phyloP scores from a whole-genome alignment of 2,797 vertebrate species.

The Gambusia yucatana region DNA sequence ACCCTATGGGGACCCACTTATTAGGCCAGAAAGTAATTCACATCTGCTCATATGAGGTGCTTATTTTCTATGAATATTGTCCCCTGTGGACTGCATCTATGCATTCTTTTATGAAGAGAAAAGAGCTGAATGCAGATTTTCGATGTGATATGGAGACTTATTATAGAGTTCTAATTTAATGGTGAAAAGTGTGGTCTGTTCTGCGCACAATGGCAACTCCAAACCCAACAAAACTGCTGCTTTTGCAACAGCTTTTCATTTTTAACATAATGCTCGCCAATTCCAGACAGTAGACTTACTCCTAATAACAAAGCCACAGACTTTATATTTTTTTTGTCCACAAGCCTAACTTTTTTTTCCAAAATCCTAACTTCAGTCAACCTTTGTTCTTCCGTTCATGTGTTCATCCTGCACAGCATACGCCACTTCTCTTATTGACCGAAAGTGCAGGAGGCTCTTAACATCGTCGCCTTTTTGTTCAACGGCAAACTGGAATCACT shows the following conservation, averaged over 20 bases:
- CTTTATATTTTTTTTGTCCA: neutral
- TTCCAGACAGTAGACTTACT: neutral
- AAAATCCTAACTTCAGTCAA: neutral
- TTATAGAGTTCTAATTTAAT: slow-evolving; percentile 11
- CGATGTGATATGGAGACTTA: neutral
- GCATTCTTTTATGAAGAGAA: slow-evolving; percentile 22
- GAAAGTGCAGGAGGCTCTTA: slow-evolving; percentile 31
- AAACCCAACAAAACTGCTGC: neutral
- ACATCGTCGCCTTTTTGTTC: slow-evolving; percentile 33
- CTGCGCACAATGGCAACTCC: neutral
- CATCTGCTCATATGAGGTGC: slow-evolving; percentile 41
- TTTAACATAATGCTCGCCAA: neutral
- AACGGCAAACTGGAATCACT: slow-evolving; percentile 38
- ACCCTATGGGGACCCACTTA: slow-evolving; percentile 33
- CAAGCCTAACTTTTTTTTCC: too few species aligned
- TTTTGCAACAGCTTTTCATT: neutral
- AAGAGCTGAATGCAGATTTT: slow-evolving; percentile 30
- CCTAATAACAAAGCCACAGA: neutral
- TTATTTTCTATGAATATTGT: slow-evolving; percentile 43
- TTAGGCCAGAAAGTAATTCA: slow-evolving; percentile 48
- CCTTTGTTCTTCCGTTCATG: slow-evolving; percentile 2
- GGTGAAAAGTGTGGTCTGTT: neutral
- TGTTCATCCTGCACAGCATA: slow-evolving; percentile 12
- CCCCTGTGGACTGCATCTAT: slow-evolving; percentile 21
- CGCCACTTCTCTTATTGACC: slow-evolving; percentile 34